Evolutionary conservation across 23 tunicate species (phyloP).

Genomic region (Clavelina lepadiformis): DNA sequence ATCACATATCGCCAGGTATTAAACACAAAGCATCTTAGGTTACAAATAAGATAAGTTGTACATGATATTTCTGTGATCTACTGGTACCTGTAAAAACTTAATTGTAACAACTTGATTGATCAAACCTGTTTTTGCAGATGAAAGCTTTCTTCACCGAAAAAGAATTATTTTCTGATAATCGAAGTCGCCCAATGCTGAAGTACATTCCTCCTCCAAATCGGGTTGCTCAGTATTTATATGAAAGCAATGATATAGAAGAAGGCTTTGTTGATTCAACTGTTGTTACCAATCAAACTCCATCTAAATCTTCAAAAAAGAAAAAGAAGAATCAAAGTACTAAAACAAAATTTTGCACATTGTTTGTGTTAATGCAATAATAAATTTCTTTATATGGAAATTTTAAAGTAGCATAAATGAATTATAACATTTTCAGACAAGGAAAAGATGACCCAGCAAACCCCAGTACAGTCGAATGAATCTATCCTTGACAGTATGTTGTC

Average conservation of each 20-base stretch:
- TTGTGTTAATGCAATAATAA: too few species aligned
- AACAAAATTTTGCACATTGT: neutral
- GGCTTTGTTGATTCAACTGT: constrained; percentile 5
- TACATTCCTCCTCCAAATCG: constrained; percentile 67
- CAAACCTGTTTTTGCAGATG: constrained; percentile 34
- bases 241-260: constrained; percentile 19
- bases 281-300: neutral
- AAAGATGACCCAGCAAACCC: neutral
- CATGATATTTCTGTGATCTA: neutral
- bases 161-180: constrained; percentile 72
- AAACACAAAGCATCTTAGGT: neutral
- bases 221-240: constrained; percentile 33
- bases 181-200: constrained; percentile 59
- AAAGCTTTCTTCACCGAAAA: constrained; percentile 54
- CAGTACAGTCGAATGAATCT: constrained; percentile 20
- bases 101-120: neutral
- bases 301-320: neutral
- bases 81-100: neutral
- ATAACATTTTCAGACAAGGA: neutral
- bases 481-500: constrained; percentile 31
- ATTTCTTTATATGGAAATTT: too few species aligned
- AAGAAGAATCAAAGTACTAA: constrained; percentile 13
- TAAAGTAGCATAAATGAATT: too few species aligned
- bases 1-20: constrained; percentile 64
- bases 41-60: neutral